A percentile compares a stretch with the other conserved stretches of the same genome.
Conservation (phyloP, 2,888 invertebrate species). For the Drosophila paranaensis region DNA sequence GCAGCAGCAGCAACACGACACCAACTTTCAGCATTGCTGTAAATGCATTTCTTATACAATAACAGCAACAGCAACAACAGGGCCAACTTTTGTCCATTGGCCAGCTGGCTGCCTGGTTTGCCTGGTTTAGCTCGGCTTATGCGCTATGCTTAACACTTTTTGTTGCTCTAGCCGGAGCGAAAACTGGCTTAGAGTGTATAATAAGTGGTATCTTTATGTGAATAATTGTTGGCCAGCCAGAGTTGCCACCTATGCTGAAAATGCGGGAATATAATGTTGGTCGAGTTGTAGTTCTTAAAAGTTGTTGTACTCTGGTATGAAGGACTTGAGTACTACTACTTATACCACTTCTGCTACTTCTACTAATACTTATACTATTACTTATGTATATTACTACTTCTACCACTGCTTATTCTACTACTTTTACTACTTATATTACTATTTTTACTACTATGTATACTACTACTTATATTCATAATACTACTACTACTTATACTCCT, state of each 20-base stretch:
- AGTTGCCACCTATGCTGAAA: conserved; percentile 3
- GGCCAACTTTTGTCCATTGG: conserved; percentile 50
- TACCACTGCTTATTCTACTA: not conserved
- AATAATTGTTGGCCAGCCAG: conserved; percentile 11
- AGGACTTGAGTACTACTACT: too few relatives aligned
- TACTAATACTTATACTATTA: too few relatives aligned
- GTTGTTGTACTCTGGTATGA: too few relatives aligned
- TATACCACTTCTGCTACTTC: not conserved
- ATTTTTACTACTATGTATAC: not conserved
- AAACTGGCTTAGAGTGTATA: conserved; percentile 65
- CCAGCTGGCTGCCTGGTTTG: conserved; percentile 7
- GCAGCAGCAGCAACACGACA: conserved; percentile 23
- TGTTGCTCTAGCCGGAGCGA: conserved; percentile 38
- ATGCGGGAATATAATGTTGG: not conserved
- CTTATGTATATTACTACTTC: not conserved
- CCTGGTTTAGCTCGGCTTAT: conserved; percentile 46
- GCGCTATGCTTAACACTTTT: conserved; percentile 67
- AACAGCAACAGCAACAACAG: conserved; percentile 20
- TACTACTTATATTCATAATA: not conserved
- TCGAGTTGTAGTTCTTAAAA: too few relatives aligned
- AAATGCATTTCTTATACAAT: conserved; percentile 50
- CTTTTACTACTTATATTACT: not conserved
- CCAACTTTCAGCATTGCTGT: conserved; percentile 41
- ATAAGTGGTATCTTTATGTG: conserved; percentile 47
- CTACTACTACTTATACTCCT: too few relatives aligned